Evolutionary conservation across 1,140 invertebrate species (phyloP).

Genomic region (Diplogasteroides magnus): DNA sequence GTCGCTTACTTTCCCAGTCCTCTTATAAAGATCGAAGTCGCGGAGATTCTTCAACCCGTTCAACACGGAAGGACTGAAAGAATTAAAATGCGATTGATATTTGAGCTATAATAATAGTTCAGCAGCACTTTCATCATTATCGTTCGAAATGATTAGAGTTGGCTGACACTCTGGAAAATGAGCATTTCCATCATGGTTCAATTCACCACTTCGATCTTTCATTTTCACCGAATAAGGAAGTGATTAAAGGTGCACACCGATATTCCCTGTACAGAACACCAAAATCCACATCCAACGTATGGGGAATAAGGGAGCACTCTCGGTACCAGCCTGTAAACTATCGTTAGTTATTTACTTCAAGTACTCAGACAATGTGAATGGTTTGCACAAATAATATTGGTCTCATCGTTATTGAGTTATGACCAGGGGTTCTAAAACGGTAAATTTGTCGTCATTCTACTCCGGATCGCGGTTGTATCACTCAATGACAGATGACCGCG

Average conservation of each 20-base stretch:
- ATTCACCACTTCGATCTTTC: no score
- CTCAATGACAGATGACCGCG: no score
- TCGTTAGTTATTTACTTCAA: neutral
- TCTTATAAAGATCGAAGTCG: neutral
- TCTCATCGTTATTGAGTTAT: no score
- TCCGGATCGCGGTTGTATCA: no score
- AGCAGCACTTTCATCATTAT: neutral
- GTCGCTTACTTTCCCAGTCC: neutral
- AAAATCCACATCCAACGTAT: neutral
- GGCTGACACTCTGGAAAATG: no score
- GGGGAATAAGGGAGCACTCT: neutral
- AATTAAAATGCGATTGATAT: neutral
- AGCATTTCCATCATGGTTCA: no score
- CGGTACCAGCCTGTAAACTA: neutral
- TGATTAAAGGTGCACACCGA: no score
- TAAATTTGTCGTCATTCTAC: no score
- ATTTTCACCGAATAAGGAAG: no score
- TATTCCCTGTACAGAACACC: neutral
- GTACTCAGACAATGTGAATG: neutral
- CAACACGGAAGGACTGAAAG: neutral
- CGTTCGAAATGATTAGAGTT: neutral
- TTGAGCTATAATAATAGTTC: neutral
- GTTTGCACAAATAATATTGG: no score
- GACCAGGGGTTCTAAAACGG: no score
- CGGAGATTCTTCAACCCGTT: neutral